These are phyloP conservation scores for Phlogophora meticulosa DNA, from an alignment of 2,888 invertebrate genomes.

Conservation along the genomic window DNA sequence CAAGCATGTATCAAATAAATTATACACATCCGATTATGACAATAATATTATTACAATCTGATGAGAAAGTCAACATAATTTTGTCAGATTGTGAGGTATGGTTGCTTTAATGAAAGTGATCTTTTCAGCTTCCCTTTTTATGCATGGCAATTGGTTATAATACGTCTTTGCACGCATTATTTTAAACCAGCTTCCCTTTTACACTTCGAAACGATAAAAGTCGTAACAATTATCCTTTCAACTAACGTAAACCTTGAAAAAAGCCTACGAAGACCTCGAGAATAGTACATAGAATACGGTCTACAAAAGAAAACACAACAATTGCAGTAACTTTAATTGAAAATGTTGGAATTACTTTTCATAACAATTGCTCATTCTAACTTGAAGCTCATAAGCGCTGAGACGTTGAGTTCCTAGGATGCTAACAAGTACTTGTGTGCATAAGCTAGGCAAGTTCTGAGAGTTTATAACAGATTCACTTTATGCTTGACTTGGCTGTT, in stretches of 20 bases:
- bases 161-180: no score
- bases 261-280: neutral
- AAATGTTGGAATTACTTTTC: slow-evolving; percentile 47
- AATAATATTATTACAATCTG: no score
- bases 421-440: slow-evolving; percentile 32
- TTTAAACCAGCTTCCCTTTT: neutral
- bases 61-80: no score
- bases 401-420: slow-evolving; percentile 24
- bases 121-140: no score
- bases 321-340: slow-evolving; percentile 42
- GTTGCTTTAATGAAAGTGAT: no score
- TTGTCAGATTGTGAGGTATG: no score
- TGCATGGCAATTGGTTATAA: no score
- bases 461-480: slow-evolving; percentile 25
- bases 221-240: neutral
- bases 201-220: neutral
- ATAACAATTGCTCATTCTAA: slow-evolving; percentile 36
- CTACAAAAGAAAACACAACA: slow-evolving; percentile 24
- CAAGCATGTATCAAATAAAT: no score
- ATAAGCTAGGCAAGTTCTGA: slow-evolving; percentile 24
- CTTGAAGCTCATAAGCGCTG: slow-evolving; percentile 28
- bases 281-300: neutral
- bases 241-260: slow-evolving; percentile 5
- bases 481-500: slow-evolving; percentile 16
- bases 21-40: no score